phyloP scores from a whole-genome alignment of 2,888 invertebrate species.

The Netelia virgata region DNA sequence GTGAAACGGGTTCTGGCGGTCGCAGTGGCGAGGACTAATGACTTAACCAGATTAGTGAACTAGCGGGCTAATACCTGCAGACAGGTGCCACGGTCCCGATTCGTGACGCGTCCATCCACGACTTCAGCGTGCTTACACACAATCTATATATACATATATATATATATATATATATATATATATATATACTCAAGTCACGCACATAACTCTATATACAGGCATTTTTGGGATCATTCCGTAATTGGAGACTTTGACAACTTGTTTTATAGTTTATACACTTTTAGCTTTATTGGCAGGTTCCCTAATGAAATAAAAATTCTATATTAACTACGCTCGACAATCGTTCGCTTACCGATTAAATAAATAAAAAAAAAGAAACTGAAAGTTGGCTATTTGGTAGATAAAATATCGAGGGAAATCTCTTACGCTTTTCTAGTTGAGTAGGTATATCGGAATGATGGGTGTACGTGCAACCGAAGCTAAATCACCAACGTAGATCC shows the following conservation, averaged over 20 bases:
- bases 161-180: not conserved
- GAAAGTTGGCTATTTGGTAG: not conserved
- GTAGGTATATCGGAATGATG: not conserved
- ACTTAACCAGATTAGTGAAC: constrained; percentile 77
- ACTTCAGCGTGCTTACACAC: constrained; percentile 41
- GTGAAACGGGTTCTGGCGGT: constrained; percentile 64
- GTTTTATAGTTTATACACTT: too few species aligned
- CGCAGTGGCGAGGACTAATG: constrained; percentile 71
- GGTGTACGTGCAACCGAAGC: constrained; percentile 11
- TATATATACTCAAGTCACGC: not conserved
- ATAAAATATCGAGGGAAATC: constrained; percentile 27
- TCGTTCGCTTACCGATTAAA: not conserved
- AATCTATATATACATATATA: not conserved
- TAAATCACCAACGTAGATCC: constrained; percentile 41
- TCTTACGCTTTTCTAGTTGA: not conserved
- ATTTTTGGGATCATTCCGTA: too few species aligned
- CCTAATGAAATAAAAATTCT: too few species aligned
- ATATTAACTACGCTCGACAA: not conserved
- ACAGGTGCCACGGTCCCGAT: constrained; percentile 73
- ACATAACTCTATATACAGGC: too few species aligned
- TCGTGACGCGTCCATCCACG: constrained; percentile 67
- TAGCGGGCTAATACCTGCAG: constrained; percentile 75
- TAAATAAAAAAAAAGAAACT: not conserved
- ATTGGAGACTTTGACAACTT: too few species aligned
- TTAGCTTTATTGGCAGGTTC: too few species aligned